Evolutionary conservation across 2,113 vertebrate species (phyloP).

Genomic region (Anhinga anhinga): DNA sequence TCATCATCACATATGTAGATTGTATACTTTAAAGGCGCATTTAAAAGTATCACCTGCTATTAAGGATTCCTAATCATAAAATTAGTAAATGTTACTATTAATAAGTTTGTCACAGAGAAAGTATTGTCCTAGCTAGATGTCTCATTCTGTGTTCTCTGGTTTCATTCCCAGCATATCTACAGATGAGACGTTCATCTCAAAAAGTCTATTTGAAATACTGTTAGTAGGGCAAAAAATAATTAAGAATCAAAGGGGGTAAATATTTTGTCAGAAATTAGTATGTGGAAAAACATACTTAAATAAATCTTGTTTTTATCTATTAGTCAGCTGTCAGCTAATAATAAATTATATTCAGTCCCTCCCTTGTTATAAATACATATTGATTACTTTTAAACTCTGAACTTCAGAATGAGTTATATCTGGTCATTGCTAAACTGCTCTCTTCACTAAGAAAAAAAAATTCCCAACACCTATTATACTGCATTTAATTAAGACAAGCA

Average conservation of each 20-base stretch:
- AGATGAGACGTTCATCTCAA: neutral
- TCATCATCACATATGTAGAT: neutral
- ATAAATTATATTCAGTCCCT: conserved; percentile 63
- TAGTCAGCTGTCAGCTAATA: conserved; percentile 64
- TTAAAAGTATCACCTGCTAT: neutral
- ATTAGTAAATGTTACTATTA: neutral
- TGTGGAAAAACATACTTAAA: conserved; percentile 42
- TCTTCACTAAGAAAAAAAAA: conserved; percentile 64
- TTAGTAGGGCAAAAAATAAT: conserved; percentile 5
- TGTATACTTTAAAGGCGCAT: neutral
- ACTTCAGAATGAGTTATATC: conserved; percentile 81
- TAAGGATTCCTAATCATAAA: neutral
- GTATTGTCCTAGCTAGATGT: neutral
- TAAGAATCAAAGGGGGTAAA: conserved; percentile 1
- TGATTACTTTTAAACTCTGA: conserved; percentile 78
- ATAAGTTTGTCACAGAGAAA: neutral
- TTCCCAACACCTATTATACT: conserved; percentile 76
- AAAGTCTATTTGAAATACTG: conserved; percentile 25
- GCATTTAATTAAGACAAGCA: conserved; percentile 87
- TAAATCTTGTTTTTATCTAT: conserved; percentile 58
- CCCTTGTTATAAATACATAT: conserved; percentile 80
- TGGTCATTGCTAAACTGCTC: conserved; percentile 76
- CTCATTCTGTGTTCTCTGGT: neutral
- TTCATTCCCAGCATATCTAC: neutral
- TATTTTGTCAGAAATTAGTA: conserved; percentile 16